Evolutionary conservation across 2,797 vertebrate genomes (phyloP), one percentile per base, ranked within the genome.

Genomic region (Peromyscus melanophrys): DNA sequence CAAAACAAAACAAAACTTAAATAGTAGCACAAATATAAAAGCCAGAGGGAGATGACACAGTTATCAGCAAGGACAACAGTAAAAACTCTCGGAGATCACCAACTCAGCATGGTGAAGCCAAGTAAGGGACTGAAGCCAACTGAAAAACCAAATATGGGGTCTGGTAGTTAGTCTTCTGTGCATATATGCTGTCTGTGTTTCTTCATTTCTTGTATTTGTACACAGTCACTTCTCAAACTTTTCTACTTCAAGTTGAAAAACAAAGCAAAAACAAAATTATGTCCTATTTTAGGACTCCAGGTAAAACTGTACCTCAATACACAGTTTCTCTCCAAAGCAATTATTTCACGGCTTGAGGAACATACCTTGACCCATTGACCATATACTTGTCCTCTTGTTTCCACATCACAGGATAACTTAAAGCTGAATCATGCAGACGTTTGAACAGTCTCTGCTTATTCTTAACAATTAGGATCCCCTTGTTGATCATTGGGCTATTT

Each of bases 401-500:
- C 71, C 49, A 81, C 34, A 85, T 88, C 83, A 85, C 75, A 85
- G 6, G 16, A 31, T 61, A 93, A 67, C 19, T 57, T 83, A 94
- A 16, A 21, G 37, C 1, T 37, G 23, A 43, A 92, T 29, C 59
- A 59, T 82, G 71, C 25, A 89, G 37, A 31, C 1, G 25, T 92
- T 73, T 46, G 43, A 73, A 34, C 43, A 55, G 13, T 49, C 27
- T 89, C 31, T 82, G n/a, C 17, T 96, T 76, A 69, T 95, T 96
- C 81, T 93, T 75, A 94, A 37, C 34, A 92, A 43, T 85, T 73
- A 94, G 86, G 87, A 34, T 81, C 16, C 23, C 90, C 73, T 97
- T 55, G 71, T n/a, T 94, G 17, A 69, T 97, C 90, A 80, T n/a
- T 96, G 21, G 49, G 29, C 75, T 89, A 8, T 93, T 96, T 88